Evolutionary conservation across 2,888 invertebrate genomes (phyloP).

Genomic region (Hydropsyche betteni): DNA sequence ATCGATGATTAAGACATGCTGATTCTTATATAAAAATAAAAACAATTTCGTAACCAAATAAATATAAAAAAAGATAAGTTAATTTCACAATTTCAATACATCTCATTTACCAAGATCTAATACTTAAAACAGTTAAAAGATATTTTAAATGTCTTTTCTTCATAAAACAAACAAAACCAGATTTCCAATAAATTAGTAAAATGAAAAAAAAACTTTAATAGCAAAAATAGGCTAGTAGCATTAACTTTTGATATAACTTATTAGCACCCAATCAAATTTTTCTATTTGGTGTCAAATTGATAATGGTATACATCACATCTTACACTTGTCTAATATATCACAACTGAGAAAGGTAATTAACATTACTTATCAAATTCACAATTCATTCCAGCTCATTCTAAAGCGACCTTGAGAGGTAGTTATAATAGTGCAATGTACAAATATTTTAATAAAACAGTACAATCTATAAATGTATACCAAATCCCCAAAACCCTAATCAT

Average conservation of each 20-base stretch:
- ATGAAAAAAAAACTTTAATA: background rate
- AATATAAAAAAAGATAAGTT: background rate
- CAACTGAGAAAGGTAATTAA: conserved; percentile 1
- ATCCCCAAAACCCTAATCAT: conserved; percentile 14
- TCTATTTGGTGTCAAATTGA: conserved; percentile 28
- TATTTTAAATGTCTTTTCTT: no score
- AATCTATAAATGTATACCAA: background rate
- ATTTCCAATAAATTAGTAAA: conserved; percentile 12
- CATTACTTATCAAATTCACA: background rate
- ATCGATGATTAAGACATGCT: background rate
- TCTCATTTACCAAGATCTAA: no score
- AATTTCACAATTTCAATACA: no score
- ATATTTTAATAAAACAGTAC: conserved; percentile 7
- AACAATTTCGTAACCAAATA: background rate
- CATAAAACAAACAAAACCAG: no score
- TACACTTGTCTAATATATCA: conserved; percentile 7
- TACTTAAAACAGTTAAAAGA: no score
- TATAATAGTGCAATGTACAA: conserved; percentile 20
- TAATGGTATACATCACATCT: conserved; percentile 3
- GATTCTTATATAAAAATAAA: conserved; percentile 7
- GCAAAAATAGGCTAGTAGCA: no score
- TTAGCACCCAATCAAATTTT: background rate
- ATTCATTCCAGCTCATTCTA: background rate
- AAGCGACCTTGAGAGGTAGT: conserved; percentile 28
- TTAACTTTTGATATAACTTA: no score